phyloP scores from a whole-genome alignment of 2,888 invertebrate genomes.

The Callimorpha dominula region DNA sequence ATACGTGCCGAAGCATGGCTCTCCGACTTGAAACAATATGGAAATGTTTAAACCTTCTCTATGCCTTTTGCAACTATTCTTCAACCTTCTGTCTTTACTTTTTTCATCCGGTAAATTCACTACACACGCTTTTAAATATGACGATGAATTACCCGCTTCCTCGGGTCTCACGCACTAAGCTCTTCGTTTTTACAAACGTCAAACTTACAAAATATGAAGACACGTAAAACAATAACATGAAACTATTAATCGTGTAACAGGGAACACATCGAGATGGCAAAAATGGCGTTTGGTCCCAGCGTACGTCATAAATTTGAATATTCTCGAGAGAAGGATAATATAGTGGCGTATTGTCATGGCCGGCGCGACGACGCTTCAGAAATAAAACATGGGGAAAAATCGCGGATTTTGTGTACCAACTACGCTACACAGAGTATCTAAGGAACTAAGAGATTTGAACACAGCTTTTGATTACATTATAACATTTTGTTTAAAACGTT shows the following conservation, averaged over 20 bases:
- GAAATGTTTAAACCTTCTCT: not conserved
- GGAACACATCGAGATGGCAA: conserved; percentile 61
- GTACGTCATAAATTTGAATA: conserved; percentile 84
- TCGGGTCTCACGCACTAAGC: conserved; percentile 14
- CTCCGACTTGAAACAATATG: no score
- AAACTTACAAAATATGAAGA: conserved; percentile 32
- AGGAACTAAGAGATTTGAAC: conserved; percentile 30
- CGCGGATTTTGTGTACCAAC: conserved; percentile 71
- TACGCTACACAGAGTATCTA: conserved; percentile 57
- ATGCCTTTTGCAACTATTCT: not conserved
- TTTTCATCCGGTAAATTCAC: not conserved
- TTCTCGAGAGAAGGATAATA: conserved; percentile 79
- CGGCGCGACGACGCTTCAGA: conserved; percentile 52
- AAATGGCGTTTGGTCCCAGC: conserved; percentile 63
- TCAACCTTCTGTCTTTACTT: not conserved
- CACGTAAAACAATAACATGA: conserved; percentile 56
- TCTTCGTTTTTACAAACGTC: conserved; percentile 11
- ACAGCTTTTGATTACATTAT: not conserved
- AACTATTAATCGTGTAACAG: conserved; percentile 61
- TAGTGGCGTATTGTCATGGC: conserved; percentile 81
- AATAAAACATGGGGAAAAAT: conserved; percentile 75
- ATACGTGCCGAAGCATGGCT: no score
- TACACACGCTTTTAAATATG: not conserved
- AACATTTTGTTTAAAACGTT: not conserved
- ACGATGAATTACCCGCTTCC: not conserved